Evolutionary conservation across 2,797 vertebrate genomes (phyloP), one percentile per base, ranked within the genome.

Genomic region (Pygocentrus nattereri): DNA sequence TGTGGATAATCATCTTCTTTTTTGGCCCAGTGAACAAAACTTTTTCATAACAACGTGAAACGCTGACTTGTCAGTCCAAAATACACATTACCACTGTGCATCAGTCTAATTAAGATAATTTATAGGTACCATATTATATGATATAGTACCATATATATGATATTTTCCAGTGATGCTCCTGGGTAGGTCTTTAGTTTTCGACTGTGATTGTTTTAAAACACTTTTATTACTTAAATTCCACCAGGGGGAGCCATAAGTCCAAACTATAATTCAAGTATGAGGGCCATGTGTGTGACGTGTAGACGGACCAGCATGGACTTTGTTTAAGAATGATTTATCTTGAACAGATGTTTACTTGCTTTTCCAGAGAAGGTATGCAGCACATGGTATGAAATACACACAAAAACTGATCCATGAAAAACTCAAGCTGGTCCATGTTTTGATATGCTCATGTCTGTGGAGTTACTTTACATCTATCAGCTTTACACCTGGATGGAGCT

Each of bases 201-300:
- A 44, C 41, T 5, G 2, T 5, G 8, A 38, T 8, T 5, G 47
- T 49, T 21, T 25, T 2, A 69, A 19, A 38, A 34, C 41, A 52
- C 3, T 54, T 71, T 4, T 44, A 44, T 44, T 44, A 44, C 65
- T 4, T 23, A 19, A 78, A 5, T 50, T 38, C 38, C 81, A 82
- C 81, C 44, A 78, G 81, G 56, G 19, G 81, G 81, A 8, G 81
- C 59, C 74, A 38, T 67, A 25, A 44, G 74, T 44, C 47, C 34
- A 77, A 62, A 38, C 52, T 54, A 0, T 5, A 15, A 50, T 31
- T 34, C 62, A 62, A 70, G 44, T 31, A 27, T 19, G 7, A 30
- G 68, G 13, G 25, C 30, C 19, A 59, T 18, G 30, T 61, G 30
- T 71, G 13, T 27, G 15, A 49, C 49, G 16, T 50, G 44, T 30